These are phyloP conservation scores for Potamilus streckersoni DNA, from an alignment of 1,140 invertebrate genomes.

Conservation along the genomic window DNA sequence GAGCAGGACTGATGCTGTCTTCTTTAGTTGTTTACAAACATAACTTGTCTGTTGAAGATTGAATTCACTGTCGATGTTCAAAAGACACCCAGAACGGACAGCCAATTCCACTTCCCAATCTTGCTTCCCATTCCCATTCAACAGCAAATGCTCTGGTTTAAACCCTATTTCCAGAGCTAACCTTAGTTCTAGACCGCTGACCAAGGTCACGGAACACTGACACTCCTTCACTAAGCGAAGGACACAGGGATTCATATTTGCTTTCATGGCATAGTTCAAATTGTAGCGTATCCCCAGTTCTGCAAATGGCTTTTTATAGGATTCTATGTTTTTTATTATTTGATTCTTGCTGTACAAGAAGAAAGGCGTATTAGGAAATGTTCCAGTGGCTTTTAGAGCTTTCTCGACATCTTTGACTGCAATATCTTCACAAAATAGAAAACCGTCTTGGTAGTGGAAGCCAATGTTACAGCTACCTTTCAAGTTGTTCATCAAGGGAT, in stretches of 20 bases:
- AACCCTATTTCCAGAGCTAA: conserved; percentile 62
- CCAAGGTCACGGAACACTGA: conserved; percentile 56
- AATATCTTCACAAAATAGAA: conserved; percentile 44
- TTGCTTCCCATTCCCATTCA: conserved; percentile 69
- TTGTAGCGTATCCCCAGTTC: conserved; percentile 30
- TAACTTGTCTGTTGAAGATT: conserved; percentile 59
- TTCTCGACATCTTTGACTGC: conserved; percentile 27
- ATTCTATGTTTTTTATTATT: conserved; percentile 47
- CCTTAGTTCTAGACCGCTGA: conserved; percentile 66
- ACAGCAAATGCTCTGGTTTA: conserved; percentile 50
- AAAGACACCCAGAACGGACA: conserved; percentile 54
- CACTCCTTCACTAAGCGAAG: conserved; percentile 51
- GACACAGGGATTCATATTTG: conserved; percentile 61
- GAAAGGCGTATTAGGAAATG: conserved; percentile 37
- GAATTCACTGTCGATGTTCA: conserved; percentile 68
- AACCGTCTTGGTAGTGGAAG: conserved; percentile 19
- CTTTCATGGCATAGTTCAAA: conserved; percentile 63
- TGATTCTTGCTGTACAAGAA: conserved; percentile 61
- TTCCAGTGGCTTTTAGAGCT: conserved; percentile 5
- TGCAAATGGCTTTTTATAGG: conserved; percentile 56
- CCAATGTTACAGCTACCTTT: background rate
- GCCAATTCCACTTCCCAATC: conserved; percentile 65
- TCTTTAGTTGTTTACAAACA: conserved; percentile 34
- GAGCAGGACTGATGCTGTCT: conserved; percentile 43
- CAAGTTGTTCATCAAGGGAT: too few relatives aligned